Evolutionary conservation across 2,888 invertebrate species (phyloP).

Genomic region (Apantesis nais): DNA sequence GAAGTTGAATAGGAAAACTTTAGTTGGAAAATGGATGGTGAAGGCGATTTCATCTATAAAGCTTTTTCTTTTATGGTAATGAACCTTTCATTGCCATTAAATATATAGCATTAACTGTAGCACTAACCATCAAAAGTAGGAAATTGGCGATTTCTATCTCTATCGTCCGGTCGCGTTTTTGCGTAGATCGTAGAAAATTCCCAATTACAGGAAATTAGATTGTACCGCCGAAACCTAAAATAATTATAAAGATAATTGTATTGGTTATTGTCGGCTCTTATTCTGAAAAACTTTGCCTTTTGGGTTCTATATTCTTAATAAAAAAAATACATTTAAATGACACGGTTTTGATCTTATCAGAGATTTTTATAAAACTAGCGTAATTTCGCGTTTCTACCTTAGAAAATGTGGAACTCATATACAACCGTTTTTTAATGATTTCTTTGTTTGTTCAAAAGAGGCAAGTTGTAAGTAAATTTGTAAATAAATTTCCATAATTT

Average conservation of each 20-base stretch:
- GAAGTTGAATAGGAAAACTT: conserved; percentile 33
- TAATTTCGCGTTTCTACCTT: too few relatives aligned
- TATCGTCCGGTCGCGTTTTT: neutral
- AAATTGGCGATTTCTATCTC: neutral
- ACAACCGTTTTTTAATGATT: too few relatives aligned
- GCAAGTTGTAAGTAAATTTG: too few relatives aligned
- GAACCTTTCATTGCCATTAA: neutral
- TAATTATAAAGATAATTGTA: neutral
- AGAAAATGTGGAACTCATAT: too few relatives aligned
- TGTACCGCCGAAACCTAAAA: neutral
- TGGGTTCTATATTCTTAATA: too few relatives aligned
- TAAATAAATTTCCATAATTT: too few relatives aligned
- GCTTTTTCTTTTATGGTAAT: conserved; percentile 7
- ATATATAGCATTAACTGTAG: neutral
- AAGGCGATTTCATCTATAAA: conserved; percentile 22
- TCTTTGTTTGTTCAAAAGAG: too few relatives aligned
- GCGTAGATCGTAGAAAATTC: neutral
- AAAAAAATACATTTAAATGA: too few relatives aligned
- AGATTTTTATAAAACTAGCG: too few relatives aligned
- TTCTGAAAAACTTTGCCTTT: too few relatives aligned
- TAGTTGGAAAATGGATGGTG: conserved; percentile 22
- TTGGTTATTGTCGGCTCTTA: too few relatives aligned
- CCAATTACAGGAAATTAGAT: neutral
- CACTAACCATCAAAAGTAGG: neutral
- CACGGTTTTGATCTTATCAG: neutral